Evolutionary conservation across 2,888 invertebrate species (phyloP).

Genomic region (Thelaira solivaga): DNA sequence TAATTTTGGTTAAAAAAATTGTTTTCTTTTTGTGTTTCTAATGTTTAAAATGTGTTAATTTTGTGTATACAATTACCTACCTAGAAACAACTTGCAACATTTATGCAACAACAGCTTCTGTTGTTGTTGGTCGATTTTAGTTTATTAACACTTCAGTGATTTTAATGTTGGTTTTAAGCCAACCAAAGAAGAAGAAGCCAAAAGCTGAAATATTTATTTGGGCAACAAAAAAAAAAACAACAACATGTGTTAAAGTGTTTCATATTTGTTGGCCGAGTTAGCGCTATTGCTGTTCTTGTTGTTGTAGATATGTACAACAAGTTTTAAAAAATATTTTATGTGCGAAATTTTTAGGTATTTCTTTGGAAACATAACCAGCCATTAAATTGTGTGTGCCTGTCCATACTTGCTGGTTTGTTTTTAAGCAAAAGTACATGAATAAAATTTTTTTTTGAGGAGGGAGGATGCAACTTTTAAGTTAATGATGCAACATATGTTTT

Average conservation of each 20-base stretch:
- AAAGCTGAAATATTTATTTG: conserved; percentile 4
- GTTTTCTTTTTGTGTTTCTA: no score
- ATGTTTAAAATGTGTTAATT: conserved; percentile 16
- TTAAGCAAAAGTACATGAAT: no score
- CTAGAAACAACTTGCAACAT: conserved; percentile 5
- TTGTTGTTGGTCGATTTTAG: background rate
- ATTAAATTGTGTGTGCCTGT: background rate
- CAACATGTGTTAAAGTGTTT: conserved; percentile 43
- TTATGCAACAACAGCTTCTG: conserved; percentile 46
- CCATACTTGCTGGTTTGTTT: no score
- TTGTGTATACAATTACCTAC: background rate
- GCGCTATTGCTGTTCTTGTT: no score
- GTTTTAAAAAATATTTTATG: conserved; percentile 28
- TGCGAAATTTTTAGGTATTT: conserved; percentile 30
- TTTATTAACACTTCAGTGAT: conserved; percentile 47
- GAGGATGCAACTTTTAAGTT: conserved; percentile 49
- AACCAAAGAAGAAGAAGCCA: background rate
- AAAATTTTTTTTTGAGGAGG: conserved; percentile 21
- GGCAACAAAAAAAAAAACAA: background rate
- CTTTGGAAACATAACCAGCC: conserved; percentile 12
- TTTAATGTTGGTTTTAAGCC: conserved; percentile 33
- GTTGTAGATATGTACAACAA: conserved; percentile 23
- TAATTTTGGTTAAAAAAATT: no score
- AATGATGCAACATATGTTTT: conserved; percentile 62
- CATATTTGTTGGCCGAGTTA: background rate